phyloP scores from a whole-genome alignment of 2,797 vertebrate species.

The Enteromius viviparus region DNA sequence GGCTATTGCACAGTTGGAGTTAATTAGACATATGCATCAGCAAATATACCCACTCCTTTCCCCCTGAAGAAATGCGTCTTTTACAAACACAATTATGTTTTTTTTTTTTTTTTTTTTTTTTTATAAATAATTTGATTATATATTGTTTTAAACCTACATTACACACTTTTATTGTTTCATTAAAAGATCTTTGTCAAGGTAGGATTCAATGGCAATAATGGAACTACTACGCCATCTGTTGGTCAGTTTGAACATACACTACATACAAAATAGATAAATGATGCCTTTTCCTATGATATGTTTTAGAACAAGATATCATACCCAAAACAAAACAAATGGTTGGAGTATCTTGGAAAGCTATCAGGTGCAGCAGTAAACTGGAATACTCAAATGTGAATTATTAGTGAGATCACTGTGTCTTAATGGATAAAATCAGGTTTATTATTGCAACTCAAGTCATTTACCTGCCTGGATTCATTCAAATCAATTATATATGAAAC shows the following conservation, averaged over 20 bases:
- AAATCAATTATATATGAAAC: neutral
- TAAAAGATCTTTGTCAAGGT: neutral
- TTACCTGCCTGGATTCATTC: neutral
- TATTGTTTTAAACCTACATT: neutral
- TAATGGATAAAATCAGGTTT: neutral
- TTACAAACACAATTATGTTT: neutral
- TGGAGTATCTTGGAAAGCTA: neutral
- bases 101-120: too few species aligned
- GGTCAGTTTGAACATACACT: neutral
- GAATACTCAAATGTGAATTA: neutral
- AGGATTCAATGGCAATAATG: neutral
- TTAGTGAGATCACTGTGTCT: neutral
- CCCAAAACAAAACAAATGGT: neutral
- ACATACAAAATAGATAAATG: neutral
- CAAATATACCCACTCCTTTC: neutral
- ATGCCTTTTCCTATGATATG: neutral
- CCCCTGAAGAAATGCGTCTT: neutral
- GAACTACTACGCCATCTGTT: slow-evolving; percentile 23
- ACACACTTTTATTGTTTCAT: neutral
- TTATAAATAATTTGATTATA: neutral
- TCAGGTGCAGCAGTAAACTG: neutral
- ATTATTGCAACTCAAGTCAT: neutral
- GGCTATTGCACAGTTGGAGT: neutral
- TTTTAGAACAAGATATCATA: neutral
- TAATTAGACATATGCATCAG: neutral